Conservation (phyloP, 2,797 vertebrate species). For the Peromyscus aztecus region DNA sequence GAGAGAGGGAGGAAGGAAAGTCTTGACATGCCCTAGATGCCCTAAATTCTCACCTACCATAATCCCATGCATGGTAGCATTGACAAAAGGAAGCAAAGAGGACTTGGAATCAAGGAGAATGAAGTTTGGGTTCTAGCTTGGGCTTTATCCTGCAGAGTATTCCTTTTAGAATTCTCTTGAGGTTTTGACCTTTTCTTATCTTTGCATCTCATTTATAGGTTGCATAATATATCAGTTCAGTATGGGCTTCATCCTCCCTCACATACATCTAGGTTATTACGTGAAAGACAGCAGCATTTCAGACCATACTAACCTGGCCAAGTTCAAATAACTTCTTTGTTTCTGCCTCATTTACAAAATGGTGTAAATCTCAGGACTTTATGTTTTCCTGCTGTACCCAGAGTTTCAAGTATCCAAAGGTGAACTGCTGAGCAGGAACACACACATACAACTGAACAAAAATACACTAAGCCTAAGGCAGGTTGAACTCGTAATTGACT, state of each 20-base stretch:
- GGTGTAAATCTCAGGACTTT: not conserved
- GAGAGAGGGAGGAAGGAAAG: fast-evolving
- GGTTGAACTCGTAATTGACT: not conserved
- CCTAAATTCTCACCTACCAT: not conserved
- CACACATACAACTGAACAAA: not conserved
- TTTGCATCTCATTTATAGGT: not conserved
- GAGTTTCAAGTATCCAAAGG: not conserved
- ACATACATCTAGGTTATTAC: not conserved
- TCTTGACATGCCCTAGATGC: not conserved
- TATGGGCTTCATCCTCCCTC: not conserved
- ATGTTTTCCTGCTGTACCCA: not conserved
- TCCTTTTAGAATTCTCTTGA: not conserved
- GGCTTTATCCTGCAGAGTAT: not conserved
- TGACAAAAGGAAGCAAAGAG: not conserved
- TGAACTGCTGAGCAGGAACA: not conserved
- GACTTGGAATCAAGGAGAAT: not conserved
- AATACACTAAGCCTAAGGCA: not conserved
- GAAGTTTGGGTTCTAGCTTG: not conserved
- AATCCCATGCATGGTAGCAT: not conserved
- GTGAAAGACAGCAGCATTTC: not conserved
- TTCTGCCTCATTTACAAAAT: not conserved
- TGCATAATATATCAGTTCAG: not conserved
- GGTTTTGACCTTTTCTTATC: not conserved
- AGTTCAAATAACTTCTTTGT: not conserved
- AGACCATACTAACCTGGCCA: not conserved